Conservation (phyloP, 2,113 vertebrate genomes). For the Gopherus evgoodei region DNA sequence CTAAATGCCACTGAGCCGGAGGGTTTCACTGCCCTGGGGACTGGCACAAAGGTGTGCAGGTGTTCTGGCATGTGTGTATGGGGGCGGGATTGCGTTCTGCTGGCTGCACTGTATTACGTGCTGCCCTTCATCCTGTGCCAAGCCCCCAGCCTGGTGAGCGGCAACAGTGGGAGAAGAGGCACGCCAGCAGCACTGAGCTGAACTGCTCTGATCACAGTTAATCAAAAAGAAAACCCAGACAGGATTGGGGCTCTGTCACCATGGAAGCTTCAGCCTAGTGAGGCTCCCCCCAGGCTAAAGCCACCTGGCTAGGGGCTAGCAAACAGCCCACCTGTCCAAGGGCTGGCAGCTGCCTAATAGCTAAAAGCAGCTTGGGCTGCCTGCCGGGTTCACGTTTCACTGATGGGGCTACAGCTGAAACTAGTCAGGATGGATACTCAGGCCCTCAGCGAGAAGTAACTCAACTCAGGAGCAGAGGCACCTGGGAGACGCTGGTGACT, state of each 20-base stretch:
- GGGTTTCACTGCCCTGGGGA: background rate
- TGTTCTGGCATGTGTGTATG: too few relatives aligned
- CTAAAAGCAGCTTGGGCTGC: background rate
- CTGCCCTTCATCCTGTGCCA: background rate
- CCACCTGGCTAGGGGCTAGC: background rate
- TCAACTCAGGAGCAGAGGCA: background rate
- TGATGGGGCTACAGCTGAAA: background rate
- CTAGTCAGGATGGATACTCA: background rate
- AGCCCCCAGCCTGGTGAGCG: background rate
- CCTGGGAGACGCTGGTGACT: background rate
- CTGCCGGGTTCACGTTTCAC: background rate
- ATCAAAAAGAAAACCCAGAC: constrained; percentile 1
- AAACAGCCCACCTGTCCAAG: background rate
- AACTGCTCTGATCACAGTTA: constrained; percentile 1
- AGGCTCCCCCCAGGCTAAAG: background rate
- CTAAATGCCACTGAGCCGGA: background rate
- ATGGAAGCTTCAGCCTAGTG: background rate
- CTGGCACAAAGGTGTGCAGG: background rate
- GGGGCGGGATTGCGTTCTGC: too few relatives aligned
- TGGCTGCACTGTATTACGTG: background rate
- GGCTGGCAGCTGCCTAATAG: background rate
- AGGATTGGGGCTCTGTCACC: background rate
- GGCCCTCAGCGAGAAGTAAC: background rate
- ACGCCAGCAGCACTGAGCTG: background rate
- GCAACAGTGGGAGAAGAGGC: background rate